Evolutionary conservation across 2,888 invertebrate genomes (phyloP).

Genomic region (Camponotus fellah): DNA sequence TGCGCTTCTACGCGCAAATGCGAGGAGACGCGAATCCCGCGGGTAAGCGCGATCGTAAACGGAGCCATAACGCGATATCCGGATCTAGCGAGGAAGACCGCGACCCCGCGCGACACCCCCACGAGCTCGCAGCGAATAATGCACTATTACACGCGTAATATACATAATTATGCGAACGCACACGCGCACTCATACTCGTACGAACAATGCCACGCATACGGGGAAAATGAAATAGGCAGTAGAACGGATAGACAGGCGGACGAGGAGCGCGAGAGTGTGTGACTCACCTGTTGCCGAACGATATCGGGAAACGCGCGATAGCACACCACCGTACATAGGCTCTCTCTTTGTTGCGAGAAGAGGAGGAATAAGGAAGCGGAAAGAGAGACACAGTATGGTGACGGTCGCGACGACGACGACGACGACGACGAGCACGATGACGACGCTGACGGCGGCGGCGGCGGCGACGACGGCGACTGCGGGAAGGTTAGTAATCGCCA

Average conservation of each 20-base stretch:
- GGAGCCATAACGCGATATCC: not conserved
- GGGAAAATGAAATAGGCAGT: not conserved
- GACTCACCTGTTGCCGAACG: constrained; percentile 75
- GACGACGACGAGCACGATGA: not conserved
- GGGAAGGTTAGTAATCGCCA: not conserved
- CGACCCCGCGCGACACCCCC: not conserved
- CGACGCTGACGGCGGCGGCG: not conserved
- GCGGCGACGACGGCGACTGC: not conserved
- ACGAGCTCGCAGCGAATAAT: not conserved
- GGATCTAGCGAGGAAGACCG: not conserved
- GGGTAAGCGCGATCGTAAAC: not conserved
- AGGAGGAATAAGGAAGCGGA: constrained; percentile 15
- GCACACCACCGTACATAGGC: constrained; percentile 47
- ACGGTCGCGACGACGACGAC: not conserved
- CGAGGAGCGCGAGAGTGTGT: constrained; percentile 43
- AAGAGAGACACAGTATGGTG: constrained; percentile 15
- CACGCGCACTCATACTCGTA: not conserved
- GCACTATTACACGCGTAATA: not conserved
- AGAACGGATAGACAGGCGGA: not conserved
- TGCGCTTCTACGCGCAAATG: not conserved
- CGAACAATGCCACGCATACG: not conserved
- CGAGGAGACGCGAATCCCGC: not conserved
- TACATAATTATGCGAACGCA: not conserved
- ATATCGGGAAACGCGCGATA: constrained; percentile 59
- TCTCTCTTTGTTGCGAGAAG: constrained; percentile 26